Evolutionary conservation across 2,888 invertebrate species (phyloP), one percentile per base, ranked within the genome.

Genomic region (Diarsia brunnea): DNA sequence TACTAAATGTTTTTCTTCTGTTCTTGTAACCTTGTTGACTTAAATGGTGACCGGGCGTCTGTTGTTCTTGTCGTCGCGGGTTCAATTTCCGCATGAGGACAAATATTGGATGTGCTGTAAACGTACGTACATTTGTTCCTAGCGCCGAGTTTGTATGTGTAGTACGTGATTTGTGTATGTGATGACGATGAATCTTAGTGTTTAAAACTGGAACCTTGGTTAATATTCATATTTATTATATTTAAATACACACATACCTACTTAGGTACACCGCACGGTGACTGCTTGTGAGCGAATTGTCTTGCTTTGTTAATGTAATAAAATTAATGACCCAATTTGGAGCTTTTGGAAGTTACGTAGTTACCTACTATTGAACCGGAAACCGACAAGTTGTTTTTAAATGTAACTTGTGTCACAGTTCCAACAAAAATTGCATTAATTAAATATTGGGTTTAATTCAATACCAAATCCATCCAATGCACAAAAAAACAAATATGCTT

Each of bases 71-170:
- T 70, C 38, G 68, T 61, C 51, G 38, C 73, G 38, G 72, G 68
- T 73, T 77, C 73, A 45, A 85, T 71, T 83, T 83, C 82, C 82
- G 82, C 63, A 69, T 73, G 78, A 71, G 63, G 53, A 73, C 73
- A 75, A 82, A 82, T 77, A 85, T 82, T 82, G 71, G 53, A 73
- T 21, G n/a, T 47, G 21, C 67, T 78, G 66, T 80, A 38, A 38
- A 38, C 38, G 0, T n/a, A 24, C 58, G 24, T 51, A 84, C 67
- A 76, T 82, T 77, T 77, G 83, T 82, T 77, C 70, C 31, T 12
- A 73, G 70, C 73, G 71, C 73, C 24, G 10, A 73, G 58, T 77
- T 47, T 58, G 61, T 82, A 47, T 49, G n/a, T 53, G 24, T 43
- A n/a, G 47, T 49, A 83, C 83, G 79, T 83, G 86, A 53, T 73